These are phyloP conservation scores for Pomatostomus ruficeps DNA, from an alignment of 2,113 vertebrate genomes.

Conservation along the genomic window DNA sequence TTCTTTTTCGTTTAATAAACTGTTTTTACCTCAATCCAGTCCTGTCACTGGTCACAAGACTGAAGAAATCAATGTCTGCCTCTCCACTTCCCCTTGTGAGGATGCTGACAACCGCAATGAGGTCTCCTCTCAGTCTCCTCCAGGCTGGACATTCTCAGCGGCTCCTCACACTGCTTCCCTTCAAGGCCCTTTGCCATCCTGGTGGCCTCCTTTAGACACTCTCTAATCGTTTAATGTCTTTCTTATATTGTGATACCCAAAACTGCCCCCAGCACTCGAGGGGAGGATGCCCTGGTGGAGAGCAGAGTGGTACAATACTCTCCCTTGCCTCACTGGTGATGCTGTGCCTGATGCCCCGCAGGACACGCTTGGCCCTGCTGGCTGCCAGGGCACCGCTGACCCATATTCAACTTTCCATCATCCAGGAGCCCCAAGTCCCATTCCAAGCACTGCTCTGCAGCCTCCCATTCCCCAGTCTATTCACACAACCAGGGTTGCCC, in stretches of 20 bases:
- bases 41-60: background rate
- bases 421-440: background rate
- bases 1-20: background rate
- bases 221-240: too few species aligned
- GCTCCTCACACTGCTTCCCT: accelerated
- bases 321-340: accelerated
- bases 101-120: background rate
- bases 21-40: background rate
- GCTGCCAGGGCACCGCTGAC: background rate
- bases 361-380: background rate
- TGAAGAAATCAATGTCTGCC: background rate
- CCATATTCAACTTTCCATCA: background rate
- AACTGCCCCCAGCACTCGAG: accelerated
- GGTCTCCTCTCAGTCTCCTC: background rate
- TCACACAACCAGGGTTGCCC: background rate
- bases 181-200: background rate
- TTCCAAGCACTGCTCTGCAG: background rate
- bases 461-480: background rate
- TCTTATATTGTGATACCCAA: accelerated
- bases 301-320: background rate
- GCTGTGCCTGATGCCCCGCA: background rate
- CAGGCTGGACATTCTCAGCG: background rate
- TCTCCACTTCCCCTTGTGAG: background rate
- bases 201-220: background rate
- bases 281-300: background rate